Evolutionary conservation across 1,140 invertebrate species (phyloP).

Genomic region (Eciton burchellii): DNA sequence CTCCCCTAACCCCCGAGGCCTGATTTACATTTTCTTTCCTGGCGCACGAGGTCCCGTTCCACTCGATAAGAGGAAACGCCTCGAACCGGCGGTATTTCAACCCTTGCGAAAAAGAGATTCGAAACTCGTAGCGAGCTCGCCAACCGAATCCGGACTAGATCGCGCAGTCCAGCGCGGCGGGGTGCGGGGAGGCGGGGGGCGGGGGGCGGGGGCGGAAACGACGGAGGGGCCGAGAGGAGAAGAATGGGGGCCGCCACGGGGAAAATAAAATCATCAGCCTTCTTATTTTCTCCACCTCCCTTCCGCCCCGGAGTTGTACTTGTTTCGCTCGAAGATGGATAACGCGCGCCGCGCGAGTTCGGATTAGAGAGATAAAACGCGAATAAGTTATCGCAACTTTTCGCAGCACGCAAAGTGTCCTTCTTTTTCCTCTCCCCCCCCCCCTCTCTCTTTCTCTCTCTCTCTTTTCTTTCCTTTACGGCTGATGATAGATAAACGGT

Average conservation of each 20-base stretch:
- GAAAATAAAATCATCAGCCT: slow-evolving; percentile 21
- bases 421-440: no score
- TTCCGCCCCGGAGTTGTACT: slow-evolving; percentile 1
- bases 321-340: slow-evolving; percentile 23
- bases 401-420: neutral
- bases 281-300: no score
- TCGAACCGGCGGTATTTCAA: slow-evolving; percentile 75
- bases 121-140: slow-evolving; percentile 29
- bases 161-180: neutral
- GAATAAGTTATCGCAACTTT: slow-evolving; percentile 16
- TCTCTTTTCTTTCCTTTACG: no score
- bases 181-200: neutral
- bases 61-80: slow-evolving; percentile 80
- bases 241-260: slow-evolving; percentile 9
- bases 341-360: neutral
- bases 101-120: slow-evolving; percentile 71
- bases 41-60: slow-evolving; percentile 67
- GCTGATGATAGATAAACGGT: neutral
- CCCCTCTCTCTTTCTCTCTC: no score
- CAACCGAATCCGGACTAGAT: slow-evolving; percentile 25
- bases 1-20: slow-evolving; percentile 69
- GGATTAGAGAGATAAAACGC: slow-evolving; percentile 10
- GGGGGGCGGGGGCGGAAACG: neutral
- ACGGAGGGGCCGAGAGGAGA: no score
- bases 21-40: slow-evolving; percentile 82